Evolutionary conservation across 2,113 vertebrate genomes (phyloP), one percentile per base, ranked within the genome.

Genomic region (Narcine bancroftii): DNA sequence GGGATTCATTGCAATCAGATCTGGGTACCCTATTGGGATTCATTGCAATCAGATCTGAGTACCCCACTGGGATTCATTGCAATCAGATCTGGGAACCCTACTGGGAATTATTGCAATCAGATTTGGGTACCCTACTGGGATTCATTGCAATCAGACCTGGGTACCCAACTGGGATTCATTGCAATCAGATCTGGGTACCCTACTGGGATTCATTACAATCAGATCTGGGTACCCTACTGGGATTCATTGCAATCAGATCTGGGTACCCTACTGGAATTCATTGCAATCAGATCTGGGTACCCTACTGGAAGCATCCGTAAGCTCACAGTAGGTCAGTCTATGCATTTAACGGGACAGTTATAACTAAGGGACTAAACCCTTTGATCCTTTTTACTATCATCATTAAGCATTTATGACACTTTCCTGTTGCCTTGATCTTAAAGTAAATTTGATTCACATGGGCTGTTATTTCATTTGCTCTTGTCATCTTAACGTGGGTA

Each of bases 371-470:
- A 69, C 89, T 45, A 53, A 87, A 91, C 42, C 24, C 89, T 91
- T 91, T 91, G 89, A 91, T 91, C 63, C 65, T 65, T 91, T 69
- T 69, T 66, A 69, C 65, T 69, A 42, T 91, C 63, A 91, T 29
- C 60, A 71, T 91, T 91, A 71, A 69, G 63, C 42, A 91, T 65
- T 45, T 47, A 45, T 91, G 89, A 47, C 39, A 69, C 42, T 26
- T 91, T 91, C 89, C 89, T 71, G 89, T 39, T 71, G 65, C 42
- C 89, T 91, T 91, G 89, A 91, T 91, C 39, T 45, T 47, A 91
- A 47, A 65, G 19, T 17, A 69, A 91, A 13, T 29, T 65, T 69
- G 65, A 7, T 42, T 89, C 19, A 91, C 63, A 66, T 69, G 56
- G 45, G 65, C 63, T 45, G 87, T 89, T 66, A 36, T 69, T 71